Base-by-base conservation (phyloP, 2,797 vertebrate species). In the Thalassophryne amazonica region DNA sequence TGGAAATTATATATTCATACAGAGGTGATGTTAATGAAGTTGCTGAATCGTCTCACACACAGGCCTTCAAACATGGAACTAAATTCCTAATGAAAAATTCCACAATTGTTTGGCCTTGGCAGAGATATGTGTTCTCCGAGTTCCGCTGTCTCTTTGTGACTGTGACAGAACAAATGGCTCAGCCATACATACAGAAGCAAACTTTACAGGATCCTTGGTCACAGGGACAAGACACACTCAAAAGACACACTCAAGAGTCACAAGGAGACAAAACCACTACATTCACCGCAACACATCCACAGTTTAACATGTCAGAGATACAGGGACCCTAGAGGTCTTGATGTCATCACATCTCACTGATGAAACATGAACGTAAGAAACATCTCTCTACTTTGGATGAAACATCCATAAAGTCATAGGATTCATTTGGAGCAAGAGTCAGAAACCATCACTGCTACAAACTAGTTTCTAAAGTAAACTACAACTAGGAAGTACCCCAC, bases 211-310 rank as follows among this genome's bases (percentile, higher is more conserved):
- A 11, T 10, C 34, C 35, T 12, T 7, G 15, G 55, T 30, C 45
- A 58, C 41, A 41, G 41, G 4, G 18, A 15, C 19, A 21, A 37
- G n/a, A 30, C 34, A 33, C 18, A 13, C 20, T 46, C 18, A 24
- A 20, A 31, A 41, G 49, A 63, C 34, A 42, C 41, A 34, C 47
- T 54, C 33, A 56, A 64, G 28, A 58, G 35, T 41, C 49, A 64
- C 32, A 29, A 15, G n/a, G 11, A 28, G 24, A 32, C 38, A 47
- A 56, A 57, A 48, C 24, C 28, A 9, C 45, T 35, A 28, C 15
- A 19, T 43, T 53, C 48, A 38, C 11, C 21, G 52, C 41, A 43
- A 22, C 45, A 42, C 33, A 45, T 67, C 45, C 40, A 45, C 2
- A 49, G 6, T 20, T 39, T 72, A 19, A 34, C 38, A 45, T 68